A percentile compares a stretch with the other conserved stretches of the same genome.
phyloP scores from a whole-genome alignment of 2,113 vertebrate species.

The Sardina pilchardus region DNA sequence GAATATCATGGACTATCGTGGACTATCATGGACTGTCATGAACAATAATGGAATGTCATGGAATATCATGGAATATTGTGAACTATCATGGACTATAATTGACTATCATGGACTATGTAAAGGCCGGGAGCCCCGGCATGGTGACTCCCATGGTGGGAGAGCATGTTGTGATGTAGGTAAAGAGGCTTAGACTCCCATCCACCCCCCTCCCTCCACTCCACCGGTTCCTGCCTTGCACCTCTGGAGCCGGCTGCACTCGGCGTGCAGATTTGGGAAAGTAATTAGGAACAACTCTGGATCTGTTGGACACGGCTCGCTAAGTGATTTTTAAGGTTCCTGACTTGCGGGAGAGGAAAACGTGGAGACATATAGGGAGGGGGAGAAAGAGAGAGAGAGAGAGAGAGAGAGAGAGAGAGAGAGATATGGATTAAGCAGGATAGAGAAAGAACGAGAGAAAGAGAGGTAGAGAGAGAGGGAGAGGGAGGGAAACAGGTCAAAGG shows the following conservation, averaged over 20 bases:
- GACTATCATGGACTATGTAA: background rate
- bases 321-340: constrained; percentile 37
- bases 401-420: background rate
- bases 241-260: background rate
- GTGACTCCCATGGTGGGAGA: background rate
- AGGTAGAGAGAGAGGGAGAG: constrained; percentile 42
- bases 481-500: background rate
- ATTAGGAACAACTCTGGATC: constrained; percentile 50
- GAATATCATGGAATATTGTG: too few relatives aligned
- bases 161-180: background rate
- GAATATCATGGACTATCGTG: background rate
- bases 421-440: too few relatives aligned
- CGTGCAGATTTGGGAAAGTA: constrained; percentile 51
- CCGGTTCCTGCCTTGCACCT: background rate
- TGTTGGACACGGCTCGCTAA: constrained; percentile 45
- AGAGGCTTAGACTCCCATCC: background rate
- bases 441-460: background rate
- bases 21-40: too few relatives aligned
- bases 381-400: constrained; percentile 40
- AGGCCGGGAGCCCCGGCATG: too few relatives aligned
- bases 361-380: background rate
- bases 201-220: background rate
- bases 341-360: constrained; percentile 13
- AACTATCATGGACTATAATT: too few relatives aligned
- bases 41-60: background rate